Conservation (phyloP, 2,888 invertebrate genomes). For the Aplocera efformata region DNA sequence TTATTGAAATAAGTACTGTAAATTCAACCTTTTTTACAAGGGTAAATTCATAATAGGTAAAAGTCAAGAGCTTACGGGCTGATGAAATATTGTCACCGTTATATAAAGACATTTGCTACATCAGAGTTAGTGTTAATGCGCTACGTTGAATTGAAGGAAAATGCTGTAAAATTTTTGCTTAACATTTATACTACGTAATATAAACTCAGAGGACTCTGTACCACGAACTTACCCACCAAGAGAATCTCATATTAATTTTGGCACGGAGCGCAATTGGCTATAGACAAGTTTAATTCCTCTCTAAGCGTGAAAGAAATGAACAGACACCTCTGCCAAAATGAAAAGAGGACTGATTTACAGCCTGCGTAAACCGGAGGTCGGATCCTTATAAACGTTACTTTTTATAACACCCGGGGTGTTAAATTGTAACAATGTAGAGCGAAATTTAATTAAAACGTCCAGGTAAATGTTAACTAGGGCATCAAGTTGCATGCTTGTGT, state of each 20-base stretch:
- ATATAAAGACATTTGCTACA: too few relatives aligned
- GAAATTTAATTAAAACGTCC: conserved; percentile 76
- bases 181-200: background rate
- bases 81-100: too few relatives aligned
- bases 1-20: too few relatives aligned
- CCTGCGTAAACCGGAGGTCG: conserved; percentile 61
- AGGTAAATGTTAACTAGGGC: conserved; percentile 64
- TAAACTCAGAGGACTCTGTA: conserved; percentile 3
- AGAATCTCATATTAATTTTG: conserved; percentile 45
- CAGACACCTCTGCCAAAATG: conserved; percentile 70
- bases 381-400: conserved; percentile 77
- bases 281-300: conserved; percentile 69
- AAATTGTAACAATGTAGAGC: conserved; percentile 73
- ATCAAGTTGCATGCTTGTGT: conserved; percentile 56
- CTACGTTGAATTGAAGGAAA: too few relatives aligned
- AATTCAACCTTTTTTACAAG: too few relatives aligned
- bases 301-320: conserved; percentile 67
- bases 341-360: conserved; percentile 74
- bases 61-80: too few relatives aligned
- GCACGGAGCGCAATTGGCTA: conserved; percentile 54
- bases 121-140: too few relatives aligned
- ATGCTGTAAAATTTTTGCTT: too few relatives aligned
- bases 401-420: conserved; percentile 70
- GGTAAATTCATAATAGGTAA: too few relatives aligned
- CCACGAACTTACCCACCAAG: background rate